Percentiles rank a stretch among this genome's conserved stretches.
These are phyloP conservation scores for Catalaphyllia jardinei DNA, from an alignment of 64 coral and sea anemone genomes.

Conservation along the genomic window DNA sequence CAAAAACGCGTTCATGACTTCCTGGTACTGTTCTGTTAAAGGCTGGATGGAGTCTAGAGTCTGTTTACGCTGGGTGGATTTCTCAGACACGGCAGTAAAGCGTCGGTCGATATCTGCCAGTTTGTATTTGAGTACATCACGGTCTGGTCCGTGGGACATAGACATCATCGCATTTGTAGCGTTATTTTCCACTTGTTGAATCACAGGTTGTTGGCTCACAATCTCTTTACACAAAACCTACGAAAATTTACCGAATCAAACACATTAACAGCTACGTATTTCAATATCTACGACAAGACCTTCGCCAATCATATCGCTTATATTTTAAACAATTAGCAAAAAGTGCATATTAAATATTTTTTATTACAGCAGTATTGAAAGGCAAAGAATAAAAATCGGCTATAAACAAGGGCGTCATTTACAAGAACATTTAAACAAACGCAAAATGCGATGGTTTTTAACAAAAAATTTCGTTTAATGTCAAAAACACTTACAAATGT, in stretches of 20 bases:
- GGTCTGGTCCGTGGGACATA: constrained; percentile 68
- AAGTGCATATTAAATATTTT: no score
- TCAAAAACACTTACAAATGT: no score
- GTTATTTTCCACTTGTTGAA: constrained; percentile 77
- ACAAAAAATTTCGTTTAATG: neutral
- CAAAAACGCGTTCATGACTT: constrained; percentile 56
- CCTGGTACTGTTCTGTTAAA: constrained; percentile 65
- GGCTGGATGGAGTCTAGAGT: constrained; percentile 72
- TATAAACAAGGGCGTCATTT: no score
- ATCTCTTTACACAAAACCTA: constrained; percentile 80
- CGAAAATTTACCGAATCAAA: neutral
- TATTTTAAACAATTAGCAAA: no score
- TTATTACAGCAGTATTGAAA: no score
- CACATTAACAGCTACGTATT: neutral
- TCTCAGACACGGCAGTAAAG: constrained; percentile 51
- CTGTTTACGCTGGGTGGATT: constrained; percentile 70
- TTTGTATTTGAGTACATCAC: constrained; percentile 81
- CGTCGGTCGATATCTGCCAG: constrained; percentile 70
- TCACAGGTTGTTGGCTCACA: constrained; percentile 56
- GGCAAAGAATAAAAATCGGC: no score
- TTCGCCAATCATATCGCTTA: no score
- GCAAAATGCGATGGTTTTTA: neutral
- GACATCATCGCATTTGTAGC: constrained; percentile 57
- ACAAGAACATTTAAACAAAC: neutral
- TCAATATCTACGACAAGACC: neutral